A percentile compares a stretch with the other conserved stretches of the same genome.
These are phyloP conservation scores for Sapayoa aenigma DNA, from an alignment of 2,113 vertebrate species.

Conservation along the genomic window DNA sequence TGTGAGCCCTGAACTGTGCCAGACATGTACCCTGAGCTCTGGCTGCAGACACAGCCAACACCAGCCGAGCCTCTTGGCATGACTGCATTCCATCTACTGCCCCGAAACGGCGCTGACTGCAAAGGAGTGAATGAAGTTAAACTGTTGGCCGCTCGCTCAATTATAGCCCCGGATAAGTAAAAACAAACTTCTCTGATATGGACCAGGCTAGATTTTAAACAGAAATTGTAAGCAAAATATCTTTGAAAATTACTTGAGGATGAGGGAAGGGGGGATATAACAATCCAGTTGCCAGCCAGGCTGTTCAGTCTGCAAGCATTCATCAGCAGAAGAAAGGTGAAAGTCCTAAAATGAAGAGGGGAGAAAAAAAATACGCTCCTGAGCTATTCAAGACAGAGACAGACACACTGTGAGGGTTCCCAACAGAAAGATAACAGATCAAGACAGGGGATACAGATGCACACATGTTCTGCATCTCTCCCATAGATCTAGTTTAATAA, in stretches of 20 bases:
- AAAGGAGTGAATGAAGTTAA: neutral
- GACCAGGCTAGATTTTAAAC: neutral
- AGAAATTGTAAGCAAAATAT: neutral
- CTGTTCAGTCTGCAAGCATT: neutral
- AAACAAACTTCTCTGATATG: neutral
- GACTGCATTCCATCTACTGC: neutral
- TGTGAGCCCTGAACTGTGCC: neutral
- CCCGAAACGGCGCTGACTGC: neutral
- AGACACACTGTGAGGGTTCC: slow-evolving; percentile 22
- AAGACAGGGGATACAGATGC: slow-evolving; percentile 32
- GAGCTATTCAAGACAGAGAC: neutral
- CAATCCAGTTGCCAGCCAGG: neutral
- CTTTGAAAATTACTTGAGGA: neutral
- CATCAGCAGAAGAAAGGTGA: slow-evolving; percentile 1
- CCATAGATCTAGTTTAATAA: slow-evolving; percentile 50
- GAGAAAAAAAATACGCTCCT: neutral
- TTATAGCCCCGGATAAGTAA: neutral
- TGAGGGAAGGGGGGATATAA: neutral
- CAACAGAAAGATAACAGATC: slow-evolving; percentile 51
- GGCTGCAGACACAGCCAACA: neutral
- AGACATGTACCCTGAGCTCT: neutral
- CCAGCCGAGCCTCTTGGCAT: neutral
- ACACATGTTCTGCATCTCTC: slow-evolving; percentile 41
- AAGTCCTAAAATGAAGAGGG: neutral
- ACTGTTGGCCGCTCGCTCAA: neutral